These are phyloP conservation scores for Lindbergichthys nudifrons DNA, from an alignment of 2,797 vertebrate genomes.

Conservation along the genomic window DNA sequence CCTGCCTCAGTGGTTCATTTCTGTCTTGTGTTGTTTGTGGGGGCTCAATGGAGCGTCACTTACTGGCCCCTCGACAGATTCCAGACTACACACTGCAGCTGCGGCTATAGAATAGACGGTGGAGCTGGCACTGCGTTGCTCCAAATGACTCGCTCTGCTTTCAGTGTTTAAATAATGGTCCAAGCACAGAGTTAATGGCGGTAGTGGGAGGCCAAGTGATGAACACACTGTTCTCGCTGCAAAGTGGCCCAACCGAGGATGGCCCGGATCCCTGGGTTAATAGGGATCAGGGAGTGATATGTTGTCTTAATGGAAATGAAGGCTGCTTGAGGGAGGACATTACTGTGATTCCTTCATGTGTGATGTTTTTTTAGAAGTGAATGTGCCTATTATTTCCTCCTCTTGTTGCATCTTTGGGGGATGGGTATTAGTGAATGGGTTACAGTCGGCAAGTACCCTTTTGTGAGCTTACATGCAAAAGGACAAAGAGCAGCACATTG, in stretches of 20 bases:
- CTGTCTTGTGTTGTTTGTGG: constrained; percentile 78
- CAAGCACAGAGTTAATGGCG: constrained; percentile 71
- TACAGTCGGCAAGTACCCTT: constrained; percentile 62
- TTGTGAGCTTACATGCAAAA: constrained; percentile 62
- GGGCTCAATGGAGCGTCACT: constrained; percentile 80
- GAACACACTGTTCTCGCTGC: constrained; percentile 64
- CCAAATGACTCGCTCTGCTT: constrained; percentile 73
- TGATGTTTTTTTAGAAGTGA: constrained; percentile 69
- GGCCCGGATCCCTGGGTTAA: constrained; percentile 65
- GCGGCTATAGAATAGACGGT: constrained; percentile 66
- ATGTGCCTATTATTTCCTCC: constrained; percentile 65
- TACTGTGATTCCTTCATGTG: constrained; percentile 66
- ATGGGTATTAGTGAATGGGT: constrained; percentile 51
- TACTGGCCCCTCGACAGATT: constrained; percentile 80
- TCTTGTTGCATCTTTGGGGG: constrained; percentile 62
- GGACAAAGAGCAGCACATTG: constrained; percentile 51
- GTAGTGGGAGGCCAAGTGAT: constrained; percentile 72
- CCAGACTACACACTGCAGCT: constrained; percentile 78
- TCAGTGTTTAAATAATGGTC: constrained; percentile 80
- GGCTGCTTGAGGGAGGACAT: constrained; percentile 72
- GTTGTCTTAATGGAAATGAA: constrained; percentile 78
- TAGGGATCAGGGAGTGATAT: constrained; percentile 66
- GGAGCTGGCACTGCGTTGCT: constrained; percentile 67
- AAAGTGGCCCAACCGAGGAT: constrained; percentile 61
- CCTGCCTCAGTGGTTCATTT: constrained; percentile 75